These are phyloP conservation scores for Phasia obesa DNA, from an alignment of 2,888 invertebrate genomes.

Conservation along the genomic window DNA sequence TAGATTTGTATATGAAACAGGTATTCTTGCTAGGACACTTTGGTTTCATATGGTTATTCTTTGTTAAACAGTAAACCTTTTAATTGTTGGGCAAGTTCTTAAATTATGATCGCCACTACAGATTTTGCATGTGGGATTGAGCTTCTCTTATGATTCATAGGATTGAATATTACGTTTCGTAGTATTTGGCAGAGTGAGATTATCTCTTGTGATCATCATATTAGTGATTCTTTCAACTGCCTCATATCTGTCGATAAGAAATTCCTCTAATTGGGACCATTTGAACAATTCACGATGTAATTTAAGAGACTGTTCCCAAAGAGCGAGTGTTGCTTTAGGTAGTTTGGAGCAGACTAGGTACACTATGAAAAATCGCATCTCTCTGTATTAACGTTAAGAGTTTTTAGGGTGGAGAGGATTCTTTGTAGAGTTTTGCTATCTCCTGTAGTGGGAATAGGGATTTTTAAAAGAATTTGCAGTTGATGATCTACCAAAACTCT, in stretches of 20 bases:
- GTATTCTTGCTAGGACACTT: background rate
- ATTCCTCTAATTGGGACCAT: slow-evolving; percentile 25
- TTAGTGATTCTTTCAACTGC: background rate
- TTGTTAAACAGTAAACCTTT: background rate
- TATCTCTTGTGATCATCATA: background rate
- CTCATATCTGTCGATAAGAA: slow-evolving; percentile 3
- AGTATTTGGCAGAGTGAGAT: background rate
- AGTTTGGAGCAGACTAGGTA: background rate
- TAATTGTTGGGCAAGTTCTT: background rate
- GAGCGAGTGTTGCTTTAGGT: slow-evolving; percentile 7
- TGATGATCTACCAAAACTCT: slow-evolving; percentile 21
- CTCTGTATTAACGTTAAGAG: background rate
- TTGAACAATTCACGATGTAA: background rate
- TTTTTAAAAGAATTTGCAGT: slow-evolving; percentile 7
- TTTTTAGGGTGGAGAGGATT: background rate
- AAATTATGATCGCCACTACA: slow-evolving; percentile 1
- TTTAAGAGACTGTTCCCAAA: slow-evolving; percentile 44
- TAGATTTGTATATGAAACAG: slow-evolving; percentile 2
- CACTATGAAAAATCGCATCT: background rate
- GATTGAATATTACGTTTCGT: background rate
- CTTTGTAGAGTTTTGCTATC: slow-evolving; percentile 12
- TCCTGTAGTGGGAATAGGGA: background rate
- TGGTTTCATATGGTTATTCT: background rate
- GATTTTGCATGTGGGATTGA: background rate
- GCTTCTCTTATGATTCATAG: slow-evolving; percentile 2